Conservation (phyloP, 2,797 vertebrate genomes). For the Myotis myotis region DNA sequence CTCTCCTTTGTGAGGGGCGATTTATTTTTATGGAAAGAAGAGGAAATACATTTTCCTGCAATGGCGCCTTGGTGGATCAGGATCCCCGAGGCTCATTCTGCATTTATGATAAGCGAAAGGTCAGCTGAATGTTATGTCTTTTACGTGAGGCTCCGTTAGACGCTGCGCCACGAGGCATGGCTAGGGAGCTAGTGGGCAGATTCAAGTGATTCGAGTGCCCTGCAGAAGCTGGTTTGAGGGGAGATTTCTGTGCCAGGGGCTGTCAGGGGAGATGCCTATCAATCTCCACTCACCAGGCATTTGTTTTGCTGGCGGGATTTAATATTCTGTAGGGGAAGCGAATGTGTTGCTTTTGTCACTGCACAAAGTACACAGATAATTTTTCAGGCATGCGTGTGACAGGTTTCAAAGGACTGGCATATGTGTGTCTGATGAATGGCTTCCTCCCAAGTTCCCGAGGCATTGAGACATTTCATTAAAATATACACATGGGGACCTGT, state of each 20-base stretch:
- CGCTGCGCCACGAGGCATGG: background rate
- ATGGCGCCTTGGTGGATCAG: conserved; percentile 78
- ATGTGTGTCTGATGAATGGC: background rate
- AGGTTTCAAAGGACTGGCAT: background rate
- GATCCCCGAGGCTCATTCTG: conserved; percentile 81
- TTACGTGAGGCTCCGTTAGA: conserved; percentile 59
- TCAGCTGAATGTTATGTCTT: conserved; percentile 85
- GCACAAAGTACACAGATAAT: conserved; percentile 21
- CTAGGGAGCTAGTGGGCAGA: background rate
- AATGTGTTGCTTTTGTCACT: conserved; percentile 25
- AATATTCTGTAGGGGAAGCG: conserved; percentile 51
- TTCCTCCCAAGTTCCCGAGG: background rate
- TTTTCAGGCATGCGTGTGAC: conserved; percentile 7
- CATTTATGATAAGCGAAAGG: conserved; percentile 87
- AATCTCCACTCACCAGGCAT: conserved; percentile 60
- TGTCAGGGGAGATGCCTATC: conserved; percentile 44
- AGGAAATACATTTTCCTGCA: conserved; percentile 85
- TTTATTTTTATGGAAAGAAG: conserved; percentile 87
- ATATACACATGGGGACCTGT: background rate
- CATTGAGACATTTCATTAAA: background rate
- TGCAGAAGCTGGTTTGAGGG: conserved; percentile 28
- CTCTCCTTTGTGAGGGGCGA: conserved; percentile 74
- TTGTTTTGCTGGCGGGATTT: conserved; percentile 72
- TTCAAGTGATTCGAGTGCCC: rapidly evolving
- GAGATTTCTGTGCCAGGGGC: conserved; percentile 55